These are phyloP conservation scores for Mythimna pallens DNA, from an alignment of 2,888 invertebrate genomes.

Conservation along the genomic window DNA sequence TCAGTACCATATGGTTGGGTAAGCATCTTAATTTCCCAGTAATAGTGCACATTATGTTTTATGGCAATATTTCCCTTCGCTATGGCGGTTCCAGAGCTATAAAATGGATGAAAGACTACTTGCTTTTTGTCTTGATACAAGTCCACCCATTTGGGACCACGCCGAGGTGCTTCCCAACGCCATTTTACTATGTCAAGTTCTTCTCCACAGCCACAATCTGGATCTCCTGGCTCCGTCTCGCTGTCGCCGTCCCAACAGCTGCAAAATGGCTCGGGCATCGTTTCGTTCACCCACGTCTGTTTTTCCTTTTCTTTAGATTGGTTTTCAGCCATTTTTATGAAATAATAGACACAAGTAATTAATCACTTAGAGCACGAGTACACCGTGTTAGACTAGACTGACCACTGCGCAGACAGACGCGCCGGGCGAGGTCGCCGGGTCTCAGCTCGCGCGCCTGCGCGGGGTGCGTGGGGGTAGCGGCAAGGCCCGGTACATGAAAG, in stretches of 20 bases:
- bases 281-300: constrained; percentile 15
- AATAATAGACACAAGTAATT: neutral
- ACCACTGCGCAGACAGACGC: neutral
- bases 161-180: constrained; percentile 31
- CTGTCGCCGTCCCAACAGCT: constrained; percentile 35
- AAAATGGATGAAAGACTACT: constrained; percentile 95
- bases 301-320: neutral
- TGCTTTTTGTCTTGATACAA: constrained; percentile 87
- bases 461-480: constrained; percentile 11
- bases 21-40: constrained; percentile 97
- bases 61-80: constrained; percentile 93
- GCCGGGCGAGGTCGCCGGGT: constrained; percentile 2
- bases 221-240: constrained; percentile 22
- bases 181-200: constrained; percentile 36
- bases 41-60: constrained; percentile 93
- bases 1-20: constrained; percentile 96
- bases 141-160: constrained; percentile 25
- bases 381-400: neutral
- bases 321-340: constrained; percentile 25
- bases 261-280: constrained; percentile 38
- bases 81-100: constrained; percentile 95
- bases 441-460: neutral
- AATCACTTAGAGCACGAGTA: neutral
- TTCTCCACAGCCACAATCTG: constrained; percentile 49
- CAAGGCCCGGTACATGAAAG: constrained; percentile 17